Base-by-base conservation (phyloP, 2,888 invertebrate genomes). In the Bellardia pandia region DNA sequence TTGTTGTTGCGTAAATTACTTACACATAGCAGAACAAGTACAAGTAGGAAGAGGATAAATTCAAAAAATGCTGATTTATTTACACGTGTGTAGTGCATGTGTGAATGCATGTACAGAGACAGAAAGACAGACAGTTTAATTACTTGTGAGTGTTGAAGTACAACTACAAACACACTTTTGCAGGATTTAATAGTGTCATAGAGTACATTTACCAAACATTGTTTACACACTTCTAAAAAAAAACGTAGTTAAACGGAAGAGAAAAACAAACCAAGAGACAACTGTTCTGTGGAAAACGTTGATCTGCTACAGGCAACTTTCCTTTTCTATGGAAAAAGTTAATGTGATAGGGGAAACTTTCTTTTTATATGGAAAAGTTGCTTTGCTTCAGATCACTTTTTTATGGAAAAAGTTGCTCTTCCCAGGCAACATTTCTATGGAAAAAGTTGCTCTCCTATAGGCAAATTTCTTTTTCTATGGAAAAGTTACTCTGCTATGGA, bases 131-230 rank as follows among this genome's bases (percentile, higher is more conserved):
- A 82, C 83, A 75, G 86, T 80, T 86, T 86, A 86, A 86, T 84
- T 86, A 84, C 83, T 84, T 62, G 79, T 72, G 72, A 86, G 86
- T 86, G 86, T 80, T 86, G 80, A 86, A 84, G 76, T 68, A 80
- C 51, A 80, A 66, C 66, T 60, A 66, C 79, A 86, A 60, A 75
- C 7, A 62, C 23, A 71, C n/a, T 33, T 79, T 37, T 16, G 37
- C 42, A 42, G 8, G 14, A 7, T 7, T 42, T 58, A 42, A 40
- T 66, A 53, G 37, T 13, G 33, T 51, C 53, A 23, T 37, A 40
- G 64, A 51, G 53, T 13, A 45, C 13, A 3, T 13, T 45, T 51
- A 11, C 3, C 40, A 60, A 51, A 48, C 30, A 78, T 33, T 68
- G 51, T 74, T 6, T 74, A 30, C n/a, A 30, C 13, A 71, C 62